Evolutionary conservation across 2,888 invertebrate genomes (phyloP), one percentile per base, ranked within the genome.

Genomic region (Anthophora plumipes): DNA sequence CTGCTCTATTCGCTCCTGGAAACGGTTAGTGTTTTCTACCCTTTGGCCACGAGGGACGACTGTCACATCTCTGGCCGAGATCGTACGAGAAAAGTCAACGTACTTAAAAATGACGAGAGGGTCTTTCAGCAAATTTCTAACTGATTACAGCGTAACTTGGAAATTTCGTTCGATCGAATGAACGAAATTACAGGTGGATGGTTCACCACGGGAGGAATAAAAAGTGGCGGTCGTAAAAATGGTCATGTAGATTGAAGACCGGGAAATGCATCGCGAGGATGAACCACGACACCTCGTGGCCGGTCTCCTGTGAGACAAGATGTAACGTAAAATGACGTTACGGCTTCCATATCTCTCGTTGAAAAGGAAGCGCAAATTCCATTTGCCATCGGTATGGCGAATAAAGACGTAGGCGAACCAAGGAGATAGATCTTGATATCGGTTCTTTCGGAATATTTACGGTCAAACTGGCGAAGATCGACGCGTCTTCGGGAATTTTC

Each of bases 341-440:
- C 75, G 82, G 76, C 82, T 76, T 82, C 82, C 76, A 64, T 71
- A 43, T 81, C 50, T 69, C 50, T 69, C 52, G 55, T 82, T 68
- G 82, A 70, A 82, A 76, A 64, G 82, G 71, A 82, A 72, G 71
- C 69, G 69, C 69, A 70, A 80, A 81, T 81, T 81, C 81, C 81
- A 81, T 81, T 81, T 81, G 66, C 74, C 64, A 46, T 25, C 50
- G 39, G 41, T 50, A n/a, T 31, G 43, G 60, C 55, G 74, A 75
- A 75, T 74, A 63, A 80, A 75, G 59, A 67, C 39, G 74, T 50
- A 48, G 66, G 41, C 20, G 74, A 80, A 55, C 66, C 64, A 41
- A 39, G 48, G 61, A 67, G 60, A 73, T 74, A 37, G 60, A 31
- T 31, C 39, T 22, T 25, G 31, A 20, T 37, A 67, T 67, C 80